phyloP scores from a whole-genome alignment of 2,888 invertebrate species.

The Terebella lapidaria region DNA sequence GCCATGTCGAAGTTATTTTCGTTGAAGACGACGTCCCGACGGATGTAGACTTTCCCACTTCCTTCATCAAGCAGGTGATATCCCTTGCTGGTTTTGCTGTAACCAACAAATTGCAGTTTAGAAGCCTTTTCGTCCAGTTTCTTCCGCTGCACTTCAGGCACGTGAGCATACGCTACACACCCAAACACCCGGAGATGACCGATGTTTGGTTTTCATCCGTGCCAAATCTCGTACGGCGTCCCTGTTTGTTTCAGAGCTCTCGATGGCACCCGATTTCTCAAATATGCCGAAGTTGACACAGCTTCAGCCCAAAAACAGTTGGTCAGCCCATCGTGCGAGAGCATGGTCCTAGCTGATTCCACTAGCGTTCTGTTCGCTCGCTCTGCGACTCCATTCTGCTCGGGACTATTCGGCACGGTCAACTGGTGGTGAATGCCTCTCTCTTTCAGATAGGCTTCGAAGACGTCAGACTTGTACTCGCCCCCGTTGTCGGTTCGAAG shows the following conservation, averaged over 20 bases:
- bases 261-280: conserved; percentile 40
- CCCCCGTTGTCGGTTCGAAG: conserved; percentile 17
- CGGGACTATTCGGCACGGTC: conserved; percentile 36
- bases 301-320: conserved; percentile 44
- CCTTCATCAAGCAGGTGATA: background rate
- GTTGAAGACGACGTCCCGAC: background rate
- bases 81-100: background rate
- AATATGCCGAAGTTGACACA: conserved; percentile 35
- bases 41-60: background rate
- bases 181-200: background rate
- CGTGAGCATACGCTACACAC: background rate
- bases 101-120: background rate
- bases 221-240: no score
- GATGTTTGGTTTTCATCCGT: background rate
- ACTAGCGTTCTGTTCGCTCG: conserved; percentile 37
- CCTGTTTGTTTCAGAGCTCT: no score
- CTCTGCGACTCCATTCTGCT: conserved; percentile 45
- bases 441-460: conserved; percentile 27
- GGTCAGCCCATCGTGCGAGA: conserved; percentile 31
- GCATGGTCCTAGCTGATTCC: conserved; percentile 35
- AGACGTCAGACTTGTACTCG: conserved; percentile 17
- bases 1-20: background rate
- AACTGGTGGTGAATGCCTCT: conserved; percentile 38
- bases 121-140: background rate
- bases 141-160: background rate